A percentile compares a stretch with the other conserved stretches of the same genome.
phyloP scores from a whole-genome alignment of 2,113 vertebrate genomes.

The Pluvialis apricaria region DNA sequence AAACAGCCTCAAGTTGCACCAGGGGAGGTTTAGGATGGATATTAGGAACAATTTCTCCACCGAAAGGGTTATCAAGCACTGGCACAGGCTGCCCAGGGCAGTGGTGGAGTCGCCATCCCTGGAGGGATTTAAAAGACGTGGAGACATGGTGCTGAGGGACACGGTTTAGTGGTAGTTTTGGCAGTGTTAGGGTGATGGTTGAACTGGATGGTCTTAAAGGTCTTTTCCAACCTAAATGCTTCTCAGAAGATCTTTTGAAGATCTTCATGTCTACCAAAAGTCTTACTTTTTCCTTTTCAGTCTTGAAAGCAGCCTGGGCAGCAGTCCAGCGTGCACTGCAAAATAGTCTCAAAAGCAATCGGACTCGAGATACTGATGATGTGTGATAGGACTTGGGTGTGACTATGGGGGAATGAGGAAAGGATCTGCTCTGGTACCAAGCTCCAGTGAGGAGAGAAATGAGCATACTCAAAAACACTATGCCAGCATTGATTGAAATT shows the following conservation, averaged over 20 bases:
- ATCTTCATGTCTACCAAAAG: background rate
- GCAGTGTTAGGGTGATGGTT: background rate
- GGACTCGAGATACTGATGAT: background rate
- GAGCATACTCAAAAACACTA: background rate
- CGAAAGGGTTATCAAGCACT: background rate
- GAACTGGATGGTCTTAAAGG: background rate
- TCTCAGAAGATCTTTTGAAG: background rate
- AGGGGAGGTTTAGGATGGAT: background rate
- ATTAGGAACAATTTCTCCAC: background rate
- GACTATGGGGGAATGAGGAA: background rate
- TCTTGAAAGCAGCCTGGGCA: background rate
- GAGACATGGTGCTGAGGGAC: background rate
- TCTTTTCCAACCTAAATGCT: background rate
- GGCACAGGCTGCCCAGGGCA: background rate
- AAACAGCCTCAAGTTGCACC: background rate
- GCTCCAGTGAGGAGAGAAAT: background rate
- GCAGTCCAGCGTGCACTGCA: rapidly evolving
- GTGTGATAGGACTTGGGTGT: background rate
- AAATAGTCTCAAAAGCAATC: background rate
- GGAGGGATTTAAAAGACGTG: background rate
- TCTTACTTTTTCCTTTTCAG: background rate
- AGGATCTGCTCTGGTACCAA: background rate
- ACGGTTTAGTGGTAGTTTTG: background rate
- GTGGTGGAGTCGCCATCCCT: background rate
- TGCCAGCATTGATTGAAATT: background rate